phyloP scores from a whole-genome alignment of 1,140 invertebrate species.

The Aphelenchoides besseyi region DNA sequence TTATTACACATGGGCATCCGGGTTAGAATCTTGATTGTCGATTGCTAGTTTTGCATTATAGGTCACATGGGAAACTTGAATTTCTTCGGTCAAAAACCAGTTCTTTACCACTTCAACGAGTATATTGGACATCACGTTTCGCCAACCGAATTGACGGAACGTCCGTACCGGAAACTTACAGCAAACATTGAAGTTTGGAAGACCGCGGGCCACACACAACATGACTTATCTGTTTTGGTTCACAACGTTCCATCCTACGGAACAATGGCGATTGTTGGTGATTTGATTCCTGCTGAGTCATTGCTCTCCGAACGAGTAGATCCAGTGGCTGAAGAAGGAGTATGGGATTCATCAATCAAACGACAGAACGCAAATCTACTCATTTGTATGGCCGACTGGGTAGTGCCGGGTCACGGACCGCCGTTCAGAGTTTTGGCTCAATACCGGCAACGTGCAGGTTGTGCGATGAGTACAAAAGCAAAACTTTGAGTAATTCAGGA shows the following conservation, averaged over 20 bases:
- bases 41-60: neutral
- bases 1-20: constrained; percentile 55
- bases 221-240: constrained; percentile 51
- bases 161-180: constrained; percentile 53
- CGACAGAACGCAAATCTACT: constrained; percentile 56
- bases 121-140: constrained; percentile 55
- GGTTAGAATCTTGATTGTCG: constrained; percentile 12
- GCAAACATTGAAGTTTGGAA: constrained; percentile 55
- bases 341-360: constrained; percentile 56
- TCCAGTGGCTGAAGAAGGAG: constrained; percentile 47
- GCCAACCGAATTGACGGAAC: constrained; percentile 47
- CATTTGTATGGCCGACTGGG: constrained; percentile 57
- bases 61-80: constrained; percentile 52
- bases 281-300: constrained; percentile 49
- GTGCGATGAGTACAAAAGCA: neutral
- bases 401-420: constrained; percentile 53
- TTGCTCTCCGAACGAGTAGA: constrained; percentile 43
- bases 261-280: constrained; percentile 54
- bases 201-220: constrained; percentile 56
- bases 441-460: constrained; percentile 54
- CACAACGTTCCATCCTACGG: constrained; percentile 54
- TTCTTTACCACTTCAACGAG: constrained; percentile 53
- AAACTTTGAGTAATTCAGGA: too few relatives aligned
- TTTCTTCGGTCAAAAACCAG: constrained; percentile 57
- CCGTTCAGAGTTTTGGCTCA: constrained; percentile 53